Evolutionary conservation across 2,888 invertebrate species (phyloP), one percentile per base, ranked within the genome.

Genomic region (Drosophila recens): DNA sequence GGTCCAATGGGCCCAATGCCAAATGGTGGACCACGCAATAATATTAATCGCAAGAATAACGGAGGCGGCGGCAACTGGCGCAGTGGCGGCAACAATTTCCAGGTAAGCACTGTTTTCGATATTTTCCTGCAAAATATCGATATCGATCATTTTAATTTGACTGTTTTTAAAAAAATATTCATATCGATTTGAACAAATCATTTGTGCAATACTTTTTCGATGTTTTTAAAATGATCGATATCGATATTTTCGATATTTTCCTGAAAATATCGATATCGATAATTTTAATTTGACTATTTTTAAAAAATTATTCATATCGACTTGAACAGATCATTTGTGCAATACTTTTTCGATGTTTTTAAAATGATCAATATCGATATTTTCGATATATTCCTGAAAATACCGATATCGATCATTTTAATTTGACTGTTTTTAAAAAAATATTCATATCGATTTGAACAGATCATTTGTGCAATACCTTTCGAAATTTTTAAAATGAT

Each of bases 11-110:
- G 75, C n/a, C 74, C 86, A 27, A 78, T 89, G 80, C 72, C 79
- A 93, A 84, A 90, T 56, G 45, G 45, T 9, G 80, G 93, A 83
- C 77, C 77, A 36, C 90, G 91, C 62, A 87, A 90, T 58, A 82
- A 79, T 48, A 87, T 85, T 43, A 88, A 88, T 62, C 84, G 90
- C 30, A 87, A 85, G 58, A 85, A 75, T 4, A 85, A 75, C 4
- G 78, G 75, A 13, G 81, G 80, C 36, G 90, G 91, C 43, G 90
- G 91, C 69, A 82, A 90, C 79, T 91, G 92, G 91, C 90, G 91
- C 49, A 88, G 83, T 13, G 92, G 91, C 17, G 94, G 90, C 81
- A 90, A 89, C 53, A 90, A 90, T 48, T 92, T 91, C 52, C 89
- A 89, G 38, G 38, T 38, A n/a, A 38, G n/a, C 4, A 38, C n/a